phyloP scores from a whole-genome alignment of 2,888 invertebrate species.

The Notodonta dromedarius region DNA sequence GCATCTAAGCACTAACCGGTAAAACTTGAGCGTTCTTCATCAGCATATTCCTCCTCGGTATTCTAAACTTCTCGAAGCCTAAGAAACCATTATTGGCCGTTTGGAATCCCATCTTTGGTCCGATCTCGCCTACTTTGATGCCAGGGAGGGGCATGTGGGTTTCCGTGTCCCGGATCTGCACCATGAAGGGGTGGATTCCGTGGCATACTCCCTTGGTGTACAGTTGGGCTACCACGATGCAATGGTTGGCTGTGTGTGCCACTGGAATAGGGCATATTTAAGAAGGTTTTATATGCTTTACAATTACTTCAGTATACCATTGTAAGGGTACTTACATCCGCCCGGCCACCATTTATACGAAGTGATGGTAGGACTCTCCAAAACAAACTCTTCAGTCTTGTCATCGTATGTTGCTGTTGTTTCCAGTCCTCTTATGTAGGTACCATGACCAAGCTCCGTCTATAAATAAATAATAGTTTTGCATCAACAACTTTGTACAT shows the following conservation, averaged over 20 bases:
- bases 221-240: conserved; percentile 94
- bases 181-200: conserved; percentile 96
- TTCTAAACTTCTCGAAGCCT: conserved; percentile 91
- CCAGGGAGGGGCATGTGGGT: conserved; percentile 93
- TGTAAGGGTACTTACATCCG: conserved; percentile 87
- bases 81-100: conserved; percentile 96
- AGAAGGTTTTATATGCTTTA: background rate
- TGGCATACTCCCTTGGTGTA: conserved; percentile 90
- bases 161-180: conserved; percentile 93
- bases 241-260: conserved; percentile 95
- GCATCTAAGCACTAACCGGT: conserved; percentile 64
- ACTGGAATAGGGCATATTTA: conserved; percentile 80
- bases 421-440: conserved; percentile 95
- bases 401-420: conserved; percentile 96
- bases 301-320: no score
- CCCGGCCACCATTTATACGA: conserved; percentile 99
- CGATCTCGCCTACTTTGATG: conserved; percentile 96
- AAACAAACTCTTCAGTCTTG: conserved; percentile 91
- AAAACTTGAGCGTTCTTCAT: conserved; percentile 95
- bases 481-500: no score
- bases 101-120: conserved; percentile 95
- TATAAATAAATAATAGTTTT: conserved; percentile 59
- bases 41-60: conserved; percentile 94
- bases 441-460: conserved; percentile 98
- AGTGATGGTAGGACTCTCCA: conserved; percentile 94